A percentile compares a stretch with the other conserved stretches of the same genome.
Conservation (phyloP, 37 sponge, comb jelly and placozoan species). For the Theonella swinhoei region DNA sequence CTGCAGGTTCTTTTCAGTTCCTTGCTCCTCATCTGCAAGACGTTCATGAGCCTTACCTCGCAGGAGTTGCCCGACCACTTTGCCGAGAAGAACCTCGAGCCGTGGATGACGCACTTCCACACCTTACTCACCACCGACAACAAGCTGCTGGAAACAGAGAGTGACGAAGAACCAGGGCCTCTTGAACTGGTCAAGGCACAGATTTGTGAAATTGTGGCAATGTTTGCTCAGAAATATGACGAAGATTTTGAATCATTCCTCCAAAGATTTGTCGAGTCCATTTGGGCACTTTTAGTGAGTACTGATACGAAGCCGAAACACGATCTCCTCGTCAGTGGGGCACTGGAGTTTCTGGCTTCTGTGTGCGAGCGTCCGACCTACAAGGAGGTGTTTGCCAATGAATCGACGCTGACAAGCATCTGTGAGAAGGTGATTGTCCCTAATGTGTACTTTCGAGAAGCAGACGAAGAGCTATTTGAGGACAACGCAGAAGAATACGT, state of each 20-base stretch:
- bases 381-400: constrained; percentile 87
- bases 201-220: constrained; percentile 83
- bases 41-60: constrained; percentile 85
- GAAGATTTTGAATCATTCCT: constrained; percentile 90
- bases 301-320: constrained; percentile 88
- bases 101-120: constrained; percentile 93
- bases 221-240: constrained; percentile 99
- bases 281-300: constrained; percentile 91
- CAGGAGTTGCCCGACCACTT: constrained; percentile 99
- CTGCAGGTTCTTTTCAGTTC: constrained; percentile 88
- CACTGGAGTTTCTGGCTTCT: constrained; percentile 95
- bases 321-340: constrained; percentile 90
- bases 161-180: constrained; percentile 87
- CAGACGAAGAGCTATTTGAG: constrained; percentile 98
- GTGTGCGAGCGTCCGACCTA: constrained; percentile 90
- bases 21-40: constrained; percentile 88
- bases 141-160: constrained; percentile 85
- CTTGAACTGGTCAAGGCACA: constrained; percentile 94
- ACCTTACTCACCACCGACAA: constrained; percentile 78
- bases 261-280: constrained; percentile 85
- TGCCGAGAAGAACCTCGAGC: constrained; percentile 91
- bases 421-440: constrained; percentile 96
- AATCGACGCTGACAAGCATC: constrained; percentile 76
- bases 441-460: constrained; percentile 82
- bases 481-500: constrained; percentile 98